phyloP scores from a whole-genome alignment of 2,888 invertebrate genomes.

The Sipha maydis region DNA sequence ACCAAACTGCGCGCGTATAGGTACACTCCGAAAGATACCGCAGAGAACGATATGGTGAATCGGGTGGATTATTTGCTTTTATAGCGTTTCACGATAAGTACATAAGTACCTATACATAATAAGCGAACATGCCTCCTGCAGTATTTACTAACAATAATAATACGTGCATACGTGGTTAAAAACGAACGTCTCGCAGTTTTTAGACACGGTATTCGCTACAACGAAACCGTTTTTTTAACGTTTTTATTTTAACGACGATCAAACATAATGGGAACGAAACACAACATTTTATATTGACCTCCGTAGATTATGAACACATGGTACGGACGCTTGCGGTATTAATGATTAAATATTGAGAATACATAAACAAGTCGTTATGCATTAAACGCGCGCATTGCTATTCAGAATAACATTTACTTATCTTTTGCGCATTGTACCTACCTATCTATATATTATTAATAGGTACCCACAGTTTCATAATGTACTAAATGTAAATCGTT shows the following conservation, averaged over 20 bases:
- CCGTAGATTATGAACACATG: too few relatives aligned
- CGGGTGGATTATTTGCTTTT: background rate
- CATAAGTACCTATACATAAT: background rate
- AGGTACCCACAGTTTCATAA: background rate
- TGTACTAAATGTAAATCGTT: conserved; percentile 21
- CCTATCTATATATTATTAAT: too few relatives aligned
- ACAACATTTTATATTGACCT: background rate
- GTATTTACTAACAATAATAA: background rate
- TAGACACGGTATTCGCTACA: too few relatives aligned
- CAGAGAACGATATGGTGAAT: background rate
- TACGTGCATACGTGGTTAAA: background rate
- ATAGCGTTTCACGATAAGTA: background rate
- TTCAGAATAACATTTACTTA: conserved; percentile 2
- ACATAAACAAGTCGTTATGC: conserved; percentile 21
- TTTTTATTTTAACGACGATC: background rate
- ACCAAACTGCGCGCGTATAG: background rate
- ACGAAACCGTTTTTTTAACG: too few relatives aligned
- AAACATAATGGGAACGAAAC: conserved; percentile 14
- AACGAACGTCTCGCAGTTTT: too few relatives aligned
- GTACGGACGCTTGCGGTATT: background rate
- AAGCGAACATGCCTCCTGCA: background rate
- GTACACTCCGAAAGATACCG: too few relatives aligned
- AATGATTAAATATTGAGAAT: conserved; percentile 17
- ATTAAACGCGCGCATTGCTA: conserved; percentile 18
- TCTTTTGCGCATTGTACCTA: background rate